Evolutionary conservation across 1,140 invertebrate genomes (phyloP).

Genomic region (Onthophagus taurus): DNA sequence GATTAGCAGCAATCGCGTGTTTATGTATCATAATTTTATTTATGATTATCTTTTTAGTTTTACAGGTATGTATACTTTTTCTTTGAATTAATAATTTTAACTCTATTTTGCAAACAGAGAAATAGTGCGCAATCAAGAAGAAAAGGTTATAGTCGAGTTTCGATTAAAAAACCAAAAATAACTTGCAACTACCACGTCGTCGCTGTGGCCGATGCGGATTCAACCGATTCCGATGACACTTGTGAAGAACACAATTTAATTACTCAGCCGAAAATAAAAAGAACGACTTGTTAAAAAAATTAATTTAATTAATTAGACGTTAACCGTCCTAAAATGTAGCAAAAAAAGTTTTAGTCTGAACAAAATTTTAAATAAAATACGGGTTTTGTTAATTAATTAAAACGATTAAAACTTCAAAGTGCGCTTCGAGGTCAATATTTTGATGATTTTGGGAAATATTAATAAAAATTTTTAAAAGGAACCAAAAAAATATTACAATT

Average conservation of each 20-base stretch:
- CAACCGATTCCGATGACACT: slow-evolving; percentile 32
- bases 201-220: slow-evolving; percentile 33
- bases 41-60: slow-evolving; percentile 52
- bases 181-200: slow-evolving; percentile 38
- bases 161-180: slow-evolving; percentile 36
- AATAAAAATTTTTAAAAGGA: too few relatives aligned
- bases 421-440: too few relatives aligned
- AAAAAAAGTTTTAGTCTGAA: too few relatives aligned
- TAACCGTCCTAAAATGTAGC: too few relatives aligned
- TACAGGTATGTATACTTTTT: slow-evolving; percentile 56
- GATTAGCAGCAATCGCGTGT: slow-evolving; percentile 54
- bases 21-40: slow-evolving; percentile 55
- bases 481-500: too few relatives aligned
- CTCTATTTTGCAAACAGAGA: slow-evolving; percentile 28
- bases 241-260: slow-evolving; percentile 32
- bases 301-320: too few relatives aligned
- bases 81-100: too few relatives aligned
- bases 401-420: too few relatives aligned
- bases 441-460: too few relatives aligned
- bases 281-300: slow-evolving; percentile 30
- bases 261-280: slow-evolving; percentile 26
- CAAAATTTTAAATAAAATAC: too few relatives aligned
- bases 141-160: slow-evolving; percentile 33
- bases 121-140: slow-evolving; percentile 29
- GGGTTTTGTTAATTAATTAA: too few relatives aligned